Evolutionary conservation across 2,888 invertebrate genomes (phyloP), one percentile per base, ranked within the genome.

Genomic region (Drosophila paucipuncta): DNA sequence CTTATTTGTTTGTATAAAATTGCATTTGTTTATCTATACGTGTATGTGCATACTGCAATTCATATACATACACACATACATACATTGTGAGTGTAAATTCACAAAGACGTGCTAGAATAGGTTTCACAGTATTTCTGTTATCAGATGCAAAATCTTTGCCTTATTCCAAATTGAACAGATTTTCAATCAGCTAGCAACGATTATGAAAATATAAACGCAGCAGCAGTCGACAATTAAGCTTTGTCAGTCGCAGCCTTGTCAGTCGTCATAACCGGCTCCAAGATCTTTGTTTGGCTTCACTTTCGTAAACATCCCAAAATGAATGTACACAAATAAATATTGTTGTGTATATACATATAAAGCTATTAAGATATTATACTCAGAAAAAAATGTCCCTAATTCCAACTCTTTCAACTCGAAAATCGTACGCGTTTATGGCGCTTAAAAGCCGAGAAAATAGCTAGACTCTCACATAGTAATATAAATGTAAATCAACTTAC

Each of bases 251-350:
- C 37, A 25, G 13, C 57, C 67, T 64, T 64, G 43, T 69, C 41
- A 69, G 60, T 60, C 47, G 35, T 43, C 70, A 47, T 52, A 70
- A 54, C 37, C 52, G 31, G 58, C 69, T 52, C n/a, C 1, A 52
- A 58, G 30, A 22, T 53, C 22, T 54, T 58, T 39, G 47, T 39
- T 59, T 37, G 43, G 30, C 16, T 57, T 57, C 33, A 55, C 33
- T 57, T 68, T 54, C 13, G 55, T 35, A 69, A 33, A n/a, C 58
- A 69, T 25, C 69, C 50, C 35, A 69, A 68, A 58, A 37, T 43
- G 25, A 11, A 35, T 69, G n/a, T 58, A n/a, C 18, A 25, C 41
- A 57, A 10, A 31, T 47, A 41, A 43, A 43, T 31, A 41, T 41
- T 30, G 16, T 28, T 33, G 33, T 33, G 52, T 52, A 52, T n/a